phyloP scores from a whole-genome alignment of 2,888 invertebrate species.

The Parelbella ahira region DNA sequence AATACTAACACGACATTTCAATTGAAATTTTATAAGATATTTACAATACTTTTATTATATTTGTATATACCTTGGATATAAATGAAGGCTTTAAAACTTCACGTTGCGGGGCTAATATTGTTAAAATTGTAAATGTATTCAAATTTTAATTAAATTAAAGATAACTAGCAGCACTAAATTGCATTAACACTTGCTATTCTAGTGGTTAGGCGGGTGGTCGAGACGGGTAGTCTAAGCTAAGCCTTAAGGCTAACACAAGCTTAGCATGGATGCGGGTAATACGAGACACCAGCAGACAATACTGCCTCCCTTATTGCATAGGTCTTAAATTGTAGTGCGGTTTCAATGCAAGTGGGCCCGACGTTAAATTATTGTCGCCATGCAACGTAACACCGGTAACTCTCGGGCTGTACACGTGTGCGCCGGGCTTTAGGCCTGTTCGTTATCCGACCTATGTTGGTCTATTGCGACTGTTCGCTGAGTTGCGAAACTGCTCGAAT shows the following conservation, averaged over 20 bases:
- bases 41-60: too few species aligned
- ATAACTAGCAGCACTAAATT: too few species aligned
- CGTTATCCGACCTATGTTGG: slow-evolving; percentile 43
- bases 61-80: too few species aligned
- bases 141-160: too few species aligned
- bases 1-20: too few species aligned
- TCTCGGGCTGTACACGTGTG: slow-evolving; percentile 57
- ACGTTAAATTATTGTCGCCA: slow-evolving; percentile 77
- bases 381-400: slow-evolving; percentile 67
- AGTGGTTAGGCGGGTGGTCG: too few species aligned
- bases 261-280: slow-evolving; percentile 65
- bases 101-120: too few species aligned
- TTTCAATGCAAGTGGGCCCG: slow-evolving; percentile 77
- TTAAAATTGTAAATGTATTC: too few species aligned
- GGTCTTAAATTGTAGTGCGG: slow-evolving; percentile 77
- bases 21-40: too few species aligned
- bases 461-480: slow-evolving; percentile 49
- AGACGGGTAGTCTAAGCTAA: slow-evolving; percentile 2
- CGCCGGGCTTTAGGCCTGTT: slow-evolving; percentile 48
- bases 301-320: slow-evolving; percentile 74
- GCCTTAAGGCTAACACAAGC: slow-evolving; percentile 42
- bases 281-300: slow-evolving; percentile 67
- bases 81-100: too few species aligned
- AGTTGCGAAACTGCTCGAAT: too few species aligned
- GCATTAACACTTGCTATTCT: too few species aligned